Percentiles rank a stretch among this genome's conserved stretches.
These are phyloP conservation scores for Australoheros scitulus DNA, from an alignment of 2,113 vertebrate genomes.

Conservation along the genomic window DNA sequence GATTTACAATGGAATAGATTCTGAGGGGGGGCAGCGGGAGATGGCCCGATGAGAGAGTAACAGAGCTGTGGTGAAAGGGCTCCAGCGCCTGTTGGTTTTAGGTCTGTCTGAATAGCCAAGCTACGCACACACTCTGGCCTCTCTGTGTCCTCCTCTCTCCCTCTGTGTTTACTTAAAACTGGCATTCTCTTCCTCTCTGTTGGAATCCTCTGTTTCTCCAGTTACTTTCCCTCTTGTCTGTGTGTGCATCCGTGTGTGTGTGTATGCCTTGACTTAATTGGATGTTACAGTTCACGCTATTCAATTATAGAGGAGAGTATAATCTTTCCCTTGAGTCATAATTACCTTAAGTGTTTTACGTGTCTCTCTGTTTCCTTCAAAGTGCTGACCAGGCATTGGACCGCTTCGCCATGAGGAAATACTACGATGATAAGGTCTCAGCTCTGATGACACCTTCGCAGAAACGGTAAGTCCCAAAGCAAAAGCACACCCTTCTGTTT, in stretches of 20 bases:
- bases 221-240: slow-evolving; percentile 69
- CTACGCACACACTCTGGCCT: slow-evolving; percentile 75
- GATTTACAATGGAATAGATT: slow-evolving; percentile 64
- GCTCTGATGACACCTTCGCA: slow-evolving; percentile 96
- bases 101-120: slow-evolving; percentile 70
- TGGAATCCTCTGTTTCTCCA: slow-evolving; percentile 73
- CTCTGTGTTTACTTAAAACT: slow-evolving; percentile 75
- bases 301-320: slow-evolving; percentile 58
- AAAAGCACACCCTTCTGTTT: slow-evolving; percentile 44
- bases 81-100: slow-evolving; percentile 74
- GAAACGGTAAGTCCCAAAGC: slow-evolving; percentile 85
- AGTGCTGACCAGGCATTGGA: slow-evolving; percentile 97
- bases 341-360: slow-evolving; percentile 63
- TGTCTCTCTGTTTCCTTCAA: slow-evolving; percentile 60
- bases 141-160: slow-evolving; percentile 63
- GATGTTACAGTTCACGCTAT: slow-evolving; percentile 51
- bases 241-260: slow-evolving; percentile 46
- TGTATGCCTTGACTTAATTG: slow-evolving; percentile 42
- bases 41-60: slow-evolving; percentile 23
- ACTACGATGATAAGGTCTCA: slow-evolving; percentile 96
- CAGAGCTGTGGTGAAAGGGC: slow-evolving; percentile 64
- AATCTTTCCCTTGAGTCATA: slow-evolving; percentile 52
- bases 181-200: slow-evolving; percentile 77
- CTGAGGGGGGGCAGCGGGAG: slow-evolving; percentile 12
- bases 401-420: slow-evolving; percentile 98